Conservation (phyloP, 2,797 vertebrate species). For the Lerista edwardsae region DNA sequence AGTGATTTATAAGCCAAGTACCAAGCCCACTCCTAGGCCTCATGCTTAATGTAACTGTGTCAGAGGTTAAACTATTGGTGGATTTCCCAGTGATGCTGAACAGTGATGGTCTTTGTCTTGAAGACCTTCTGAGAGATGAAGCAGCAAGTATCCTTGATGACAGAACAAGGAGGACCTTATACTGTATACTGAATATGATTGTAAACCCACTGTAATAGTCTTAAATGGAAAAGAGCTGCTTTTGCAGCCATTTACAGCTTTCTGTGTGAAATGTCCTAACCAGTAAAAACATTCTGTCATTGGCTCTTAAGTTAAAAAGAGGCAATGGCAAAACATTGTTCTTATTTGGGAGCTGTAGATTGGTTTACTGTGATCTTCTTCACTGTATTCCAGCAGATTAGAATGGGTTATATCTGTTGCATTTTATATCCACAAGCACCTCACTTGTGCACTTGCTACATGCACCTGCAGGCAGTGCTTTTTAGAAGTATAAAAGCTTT, state of each 20-base stretch:
- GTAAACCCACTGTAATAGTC: slow-evolving; percentile 21
- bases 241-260: not conserved
- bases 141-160: slow-evolving; percentile 61
- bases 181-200: slow-evolving; percentile 51
- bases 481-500: no score
- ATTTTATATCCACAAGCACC: not conserved
- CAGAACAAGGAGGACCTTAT: slow-evolving; percentile 68
- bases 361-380: not conserved
- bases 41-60: not conserved
- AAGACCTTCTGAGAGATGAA: slow-evolving; percentile 39
- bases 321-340: no score
- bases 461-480: no score
- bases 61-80: slow-evolving; percentile 69
- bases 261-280: slow-evolving; percentile 15
- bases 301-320: not conserved
- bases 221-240: not conserved
- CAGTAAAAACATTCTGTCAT: no score
- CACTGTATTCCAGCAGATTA: no score
- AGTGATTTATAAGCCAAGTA: not conserved
- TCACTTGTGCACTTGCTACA: no score
- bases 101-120: slow-evolving; percentile 64
- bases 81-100: slow-evolving; percentile 56
- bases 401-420: not conserved
- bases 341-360: not conserved
- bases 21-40: not conserved